Evolutionary conservation across 1,140 invertebrate species (phyloP), one percentile per base, ranked within the genome.

Genomic region (Tachypleus tridentatus): DNA sequence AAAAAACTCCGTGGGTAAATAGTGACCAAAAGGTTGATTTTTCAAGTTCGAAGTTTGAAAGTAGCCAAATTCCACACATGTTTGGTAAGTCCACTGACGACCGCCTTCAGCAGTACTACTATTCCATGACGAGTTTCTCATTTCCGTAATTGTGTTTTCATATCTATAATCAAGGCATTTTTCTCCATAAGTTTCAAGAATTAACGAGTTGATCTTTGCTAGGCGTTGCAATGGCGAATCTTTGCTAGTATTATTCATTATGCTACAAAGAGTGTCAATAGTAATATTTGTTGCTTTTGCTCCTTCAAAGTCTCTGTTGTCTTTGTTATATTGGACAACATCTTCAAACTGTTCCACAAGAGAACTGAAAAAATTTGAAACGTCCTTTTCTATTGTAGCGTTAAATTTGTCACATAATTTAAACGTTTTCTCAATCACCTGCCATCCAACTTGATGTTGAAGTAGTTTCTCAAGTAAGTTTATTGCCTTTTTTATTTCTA

Each of bases 41-140:
- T 81, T 78, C 3, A 82, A 82, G 9, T 85, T 84, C 0, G 92
- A 93, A 0, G 89, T 91, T 80, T 97, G 92, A 77, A 87, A 97
- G 73, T 91, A 97, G 48, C 92, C 93, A 77, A 96, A 97, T 76
- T 97, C 93, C n/a, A 87, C 91, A 75, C 93, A 97, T 0, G 91
- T 95, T 76, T 96, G 92, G 74, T 93, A 96, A n/a, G 82, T 87
- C 93, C 93, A 96, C 73, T 92, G 89, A 2, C 90, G 83, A 6
- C 64, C 64, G 9, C 57, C 63, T 49, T 63, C 63, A 58, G n/a
- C 57, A 11, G 2, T 57, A 10, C 67, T 29, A 29, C 29, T 29
- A 29, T 29, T 52, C 88, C 88, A 94, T 2, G 81, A 80, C n/a
- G 79, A 76, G 65, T 89, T 84, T 68, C 82, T 81, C 73, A 93